A percentile compares a stretch with the other conserved stretches of the same genome.
These are phyloP conservation scores for Alca torda DNA, from an alignment of 2,797 vertebrate species.

Conservation along the genomic window DNA sequence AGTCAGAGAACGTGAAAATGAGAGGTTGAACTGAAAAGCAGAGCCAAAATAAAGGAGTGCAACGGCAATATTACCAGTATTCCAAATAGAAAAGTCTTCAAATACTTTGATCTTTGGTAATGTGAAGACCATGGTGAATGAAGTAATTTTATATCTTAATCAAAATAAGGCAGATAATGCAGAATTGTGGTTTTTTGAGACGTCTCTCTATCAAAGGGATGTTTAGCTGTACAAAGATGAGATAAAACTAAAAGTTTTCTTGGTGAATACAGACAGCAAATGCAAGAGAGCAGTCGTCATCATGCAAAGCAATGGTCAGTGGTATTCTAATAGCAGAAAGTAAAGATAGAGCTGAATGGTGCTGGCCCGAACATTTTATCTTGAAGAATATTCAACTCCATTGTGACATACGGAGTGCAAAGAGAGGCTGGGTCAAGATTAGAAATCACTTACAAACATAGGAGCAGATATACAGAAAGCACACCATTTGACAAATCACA, in stretches of 20 bases:
- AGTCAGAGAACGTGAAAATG: background rate
- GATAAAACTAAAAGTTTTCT: background rate
- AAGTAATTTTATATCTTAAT: background rate
- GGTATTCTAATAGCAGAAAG: background rate
- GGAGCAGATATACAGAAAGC: background rate
- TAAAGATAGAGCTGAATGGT: background rate
- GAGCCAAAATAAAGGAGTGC: background rate
- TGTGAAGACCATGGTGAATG: background rate
- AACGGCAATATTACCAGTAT: background rate
- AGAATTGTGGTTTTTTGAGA: background rate
- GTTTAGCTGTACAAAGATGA: background rate
- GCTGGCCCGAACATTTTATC: background rate
- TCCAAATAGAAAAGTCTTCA: background rate
- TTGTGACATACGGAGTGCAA: background rate
- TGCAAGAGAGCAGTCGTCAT: background rate
- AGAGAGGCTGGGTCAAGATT: background rate
- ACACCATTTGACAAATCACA: background rate
- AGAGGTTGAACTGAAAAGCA: background rate
- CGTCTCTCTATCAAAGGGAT: background rate
- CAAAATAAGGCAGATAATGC: background rate
- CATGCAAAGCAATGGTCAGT: background rate
- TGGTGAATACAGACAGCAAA: background rate
- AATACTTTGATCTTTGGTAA: background rate
- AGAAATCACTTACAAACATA: background rate
- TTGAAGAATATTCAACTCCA: background rate